Base-by-base conservation (phyloP, 1,140 invertebrate species). In the Drosophila varians region DNA sequence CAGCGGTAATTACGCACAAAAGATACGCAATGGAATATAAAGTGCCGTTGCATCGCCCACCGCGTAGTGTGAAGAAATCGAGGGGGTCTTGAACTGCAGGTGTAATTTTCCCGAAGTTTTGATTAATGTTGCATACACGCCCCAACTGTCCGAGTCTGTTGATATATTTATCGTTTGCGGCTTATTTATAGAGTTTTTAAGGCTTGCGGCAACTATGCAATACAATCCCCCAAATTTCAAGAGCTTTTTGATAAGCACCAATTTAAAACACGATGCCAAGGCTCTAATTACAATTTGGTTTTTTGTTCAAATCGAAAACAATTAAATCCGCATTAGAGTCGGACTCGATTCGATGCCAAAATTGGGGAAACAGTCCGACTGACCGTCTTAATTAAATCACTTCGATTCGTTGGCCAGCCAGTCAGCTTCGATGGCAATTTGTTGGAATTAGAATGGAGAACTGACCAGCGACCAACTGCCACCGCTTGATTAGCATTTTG, bases 401-500 rank as follows among this genome's bases (percentile, higher is more conserved):
- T 42, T 69, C 65, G 74, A 68, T 53, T 61, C 46, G 46, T 45
- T 66, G 3, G 19, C 19, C 26, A 34, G 36, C 28, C 34, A 36
- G 36, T 9, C 14, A 38, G 51, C 26, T 53, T 55, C 42, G 69
- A 49, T 66, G 56, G 40, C 60, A 64, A 62, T 64, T 47, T 64
- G 42, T 9, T 64, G 56, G 21, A 62, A 62, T 62, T 62, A 42
- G 48, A 73, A 73, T 49, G 69, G 69, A 51, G 26, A 61, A 34
- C 68, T 42, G 68, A 25, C 43, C 68, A 28, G 49, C 36, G 31
- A 48, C 34, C 72, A 31, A 51, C 36, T 46, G 51, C 26, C 57
- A 23, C 62, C 62, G 58, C 75, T 69, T 74, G 66, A 79, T 79
- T 79, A 79, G 76, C 65, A 79, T 75, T 76, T 79, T 68, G 72